Conservation (phyloP, 1,140 invertebrate genomes). For the Aphidius ervi region DNA sequence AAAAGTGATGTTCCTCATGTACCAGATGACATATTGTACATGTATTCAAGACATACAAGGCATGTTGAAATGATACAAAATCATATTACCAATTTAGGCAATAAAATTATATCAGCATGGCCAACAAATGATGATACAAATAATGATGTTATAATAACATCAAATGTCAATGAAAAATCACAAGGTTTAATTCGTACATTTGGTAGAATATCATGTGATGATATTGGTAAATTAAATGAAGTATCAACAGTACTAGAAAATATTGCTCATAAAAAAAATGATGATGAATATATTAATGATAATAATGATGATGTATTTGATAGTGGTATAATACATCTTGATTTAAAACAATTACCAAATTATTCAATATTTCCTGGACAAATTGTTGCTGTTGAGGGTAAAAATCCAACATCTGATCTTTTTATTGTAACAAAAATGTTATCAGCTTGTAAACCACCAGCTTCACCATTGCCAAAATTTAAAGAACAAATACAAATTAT, state of each 20-base stretch:
- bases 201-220: slow-evolving; percentile 73
- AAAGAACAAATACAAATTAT: slow-evolving; percentile 60
- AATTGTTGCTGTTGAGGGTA: slow-evolving; percentile 70
- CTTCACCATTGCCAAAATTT: slow-evolving; percentile 33
- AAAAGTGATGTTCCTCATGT: slow-evolving; percentile 33
- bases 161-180: slow-evolving; percentile 28
- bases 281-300: slow-evolving; percentile 28
- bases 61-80: slow-evolving; percentile 42
- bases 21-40: slow-evolving; percentile 40
- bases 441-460: slow-evolving; percentile 44
- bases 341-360: slow-evolving; percentile 61
- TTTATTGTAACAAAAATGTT: slow-evolving; percentile 4
- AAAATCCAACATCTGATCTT: slow-evolving; percentile 64
- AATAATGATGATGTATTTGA: slow-evolving; percentile 27
- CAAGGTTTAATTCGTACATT: slow-evolving; percentile 54
- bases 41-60: slow-evolving; percentile 54
- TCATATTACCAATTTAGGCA: slow-evolving; percentile 48
- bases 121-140: slow-evolving; percentile 12
- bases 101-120: slow-evolving; percentile 31
- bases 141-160: slow-evolving; percentile 29
- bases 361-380: slow-evolving; percentile 83
- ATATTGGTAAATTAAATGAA: slow-evolving; percentile 65
- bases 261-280: slow-evolving; percentile 50
- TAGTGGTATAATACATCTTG: too few relatives aligned
- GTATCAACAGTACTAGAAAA: slow-evolving; percentile 69